Evolutionary conservation across 2,888 invertebrate species (phyloP).

Genomic region (Drosophila imparisetae): DNA sequence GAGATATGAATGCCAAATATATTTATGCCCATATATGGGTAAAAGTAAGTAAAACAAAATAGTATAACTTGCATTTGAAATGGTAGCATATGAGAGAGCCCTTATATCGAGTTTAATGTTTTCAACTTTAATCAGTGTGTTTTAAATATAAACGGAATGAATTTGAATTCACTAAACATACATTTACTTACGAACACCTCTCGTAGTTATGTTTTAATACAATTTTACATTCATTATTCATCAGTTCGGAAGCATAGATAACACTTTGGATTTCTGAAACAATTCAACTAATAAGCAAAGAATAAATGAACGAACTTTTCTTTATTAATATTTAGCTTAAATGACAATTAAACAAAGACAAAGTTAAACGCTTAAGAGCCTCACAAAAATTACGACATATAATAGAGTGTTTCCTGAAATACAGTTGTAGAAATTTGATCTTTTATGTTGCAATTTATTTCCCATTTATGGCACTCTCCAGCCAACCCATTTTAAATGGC

Average conservation of each 20-base stretch:
- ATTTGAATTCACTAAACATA: neutral
- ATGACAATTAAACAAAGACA: neutral
- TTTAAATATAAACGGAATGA: neutral
- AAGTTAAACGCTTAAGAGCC: no score
- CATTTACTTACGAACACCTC: no score
- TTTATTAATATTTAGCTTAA: neutral
- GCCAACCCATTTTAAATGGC: slow-evolving; percentile 24
- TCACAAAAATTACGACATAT: neutral
- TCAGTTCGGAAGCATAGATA: neutral
- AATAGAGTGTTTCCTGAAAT: neutral
- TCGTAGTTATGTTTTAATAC: neutral
- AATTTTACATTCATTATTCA: neutral
- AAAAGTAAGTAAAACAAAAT: slow-evolving; percentile 12
- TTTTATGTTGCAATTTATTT: neutral
- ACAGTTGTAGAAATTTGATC: neutral
- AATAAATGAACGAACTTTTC: neutral
- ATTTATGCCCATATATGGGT: slow-evolving; percentile 8
- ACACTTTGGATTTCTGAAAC: neutral
- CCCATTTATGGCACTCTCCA: neutral
- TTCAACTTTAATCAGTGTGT: neutral
- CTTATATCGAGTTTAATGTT: neutral
- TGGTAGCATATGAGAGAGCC: neutral
- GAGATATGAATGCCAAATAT: slow-evolving; percentile 4
- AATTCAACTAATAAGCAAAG: neutral
- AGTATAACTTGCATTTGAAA: neutral